A percentile compares a stretch with the other conserved stretches of the same genome.
Evolutionary conservation across 2,888 invertebrate species (phyloP).

Genomic region (Sphinx pinastri): DNA sequence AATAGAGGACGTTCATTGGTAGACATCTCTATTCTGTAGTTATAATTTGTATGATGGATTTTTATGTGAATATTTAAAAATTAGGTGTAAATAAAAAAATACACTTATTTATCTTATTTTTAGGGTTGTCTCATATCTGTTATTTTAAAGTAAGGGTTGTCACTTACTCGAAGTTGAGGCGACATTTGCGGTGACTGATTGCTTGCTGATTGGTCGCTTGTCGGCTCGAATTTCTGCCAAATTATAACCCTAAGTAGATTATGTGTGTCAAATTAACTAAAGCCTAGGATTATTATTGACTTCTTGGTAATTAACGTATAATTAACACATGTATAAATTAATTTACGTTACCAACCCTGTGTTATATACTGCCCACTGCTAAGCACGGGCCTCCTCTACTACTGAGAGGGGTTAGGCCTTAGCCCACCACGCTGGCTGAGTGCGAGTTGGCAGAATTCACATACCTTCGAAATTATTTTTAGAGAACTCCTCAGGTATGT

Average conservation of each 20-base stretch:
- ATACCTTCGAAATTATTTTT: no score
- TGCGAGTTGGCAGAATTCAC: no score
- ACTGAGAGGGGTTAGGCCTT: no score
- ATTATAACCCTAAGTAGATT: neutral
- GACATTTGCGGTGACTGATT: slow-evolving; percentile 3
- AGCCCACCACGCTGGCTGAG: no score
- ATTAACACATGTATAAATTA: neutral
- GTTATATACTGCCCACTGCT: no score
- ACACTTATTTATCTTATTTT: neutral
- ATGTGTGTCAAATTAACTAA: neutral
- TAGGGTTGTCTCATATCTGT: neutral
- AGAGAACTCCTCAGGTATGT: no score
- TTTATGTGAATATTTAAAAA: no score
- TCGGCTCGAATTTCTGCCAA: neutral
- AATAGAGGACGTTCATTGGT: no score
- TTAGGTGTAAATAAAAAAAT: neutral
- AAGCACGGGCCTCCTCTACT: no score
- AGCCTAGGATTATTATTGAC: neutral
- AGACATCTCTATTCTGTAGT: no score
- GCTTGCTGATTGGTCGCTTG: neutral
- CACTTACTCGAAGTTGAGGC: slow-evolving; percentile 6
- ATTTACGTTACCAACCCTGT: no score
- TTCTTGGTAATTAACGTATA: neutral
- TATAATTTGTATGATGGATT: no score
- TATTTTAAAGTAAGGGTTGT: neutral